phyloP scores from a whole-genome alignment of 1,140 invertebrate species.

The Drosophila kanapiae region DNA sequence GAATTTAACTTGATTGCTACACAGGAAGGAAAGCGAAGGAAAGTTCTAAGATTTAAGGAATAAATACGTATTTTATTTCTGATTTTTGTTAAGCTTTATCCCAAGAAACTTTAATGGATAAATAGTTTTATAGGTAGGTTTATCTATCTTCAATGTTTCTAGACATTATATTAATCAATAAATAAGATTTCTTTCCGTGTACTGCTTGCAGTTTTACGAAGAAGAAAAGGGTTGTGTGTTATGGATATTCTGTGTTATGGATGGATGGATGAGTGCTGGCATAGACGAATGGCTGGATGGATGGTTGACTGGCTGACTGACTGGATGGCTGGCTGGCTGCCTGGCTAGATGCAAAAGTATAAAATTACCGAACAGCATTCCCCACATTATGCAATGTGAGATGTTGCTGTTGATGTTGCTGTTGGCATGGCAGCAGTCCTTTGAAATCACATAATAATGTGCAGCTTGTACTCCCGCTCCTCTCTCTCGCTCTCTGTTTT shows the following conservation, averaged over 20 bases:
- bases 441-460: constrained; percentile 81
- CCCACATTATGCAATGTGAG: constrained; percentile 75
- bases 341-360: constrained; percentile 47
- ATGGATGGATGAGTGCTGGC: constrained; percentile 39
- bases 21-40: background rate
- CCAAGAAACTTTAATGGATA: too few relatives aligned
- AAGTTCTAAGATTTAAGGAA: background rate
- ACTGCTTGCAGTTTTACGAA: background rate
- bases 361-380: constrained; percentile 67
- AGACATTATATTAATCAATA: too few relatives aligned
- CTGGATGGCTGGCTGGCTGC: constrained; percentile 16
- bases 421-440: constrained; percentile 66
- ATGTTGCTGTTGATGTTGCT: constrained; percentile 46
- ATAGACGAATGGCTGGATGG: constrained; percentile 38
- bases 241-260: constrained; percentile 47
- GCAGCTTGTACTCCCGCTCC: constrained; percentile 5
- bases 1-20: constrained; percentile 23
- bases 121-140: too few relatives aligned
- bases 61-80: background rate
- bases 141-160: too few relatives aligned
- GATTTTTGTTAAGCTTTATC: too few relatives aligned
- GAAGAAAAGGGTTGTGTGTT: constrained; percentile 28
- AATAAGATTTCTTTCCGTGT: background rate
- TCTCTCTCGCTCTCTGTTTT: constrained; percentile 51
- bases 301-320: constrained; percentile 12